Conservation (phyloP, 2,113 vertebrate genomes). For the Entosphenus tridentatus region DNA sequence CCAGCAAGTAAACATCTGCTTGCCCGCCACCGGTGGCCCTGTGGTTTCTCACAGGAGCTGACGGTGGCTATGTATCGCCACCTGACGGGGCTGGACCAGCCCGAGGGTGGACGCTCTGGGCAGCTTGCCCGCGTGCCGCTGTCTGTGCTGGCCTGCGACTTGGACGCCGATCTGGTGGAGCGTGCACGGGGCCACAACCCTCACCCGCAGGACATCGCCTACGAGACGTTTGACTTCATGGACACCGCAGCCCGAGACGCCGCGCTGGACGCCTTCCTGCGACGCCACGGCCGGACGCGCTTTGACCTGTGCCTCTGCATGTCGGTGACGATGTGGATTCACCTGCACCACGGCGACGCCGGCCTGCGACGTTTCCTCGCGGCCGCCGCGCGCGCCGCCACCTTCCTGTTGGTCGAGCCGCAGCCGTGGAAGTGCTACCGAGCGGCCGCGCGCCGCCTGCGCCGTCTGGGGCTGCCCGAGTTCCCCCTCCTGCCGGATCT, state of each 20-base stretch:
- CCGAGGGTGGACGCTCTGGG: constrained; percentile 1
- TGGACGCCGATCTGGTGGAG: constrained; percentile 40
- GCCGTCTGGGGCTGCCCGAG: constrained; percentile 42
- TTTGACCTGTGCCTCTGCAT: constrained; percentile 60
- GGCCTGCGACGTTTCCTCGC: constrained; percentile 42
- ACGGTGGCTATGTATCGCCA: constrained; percentile 55
- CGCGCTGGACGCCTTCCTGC: constrained; percentile 27
- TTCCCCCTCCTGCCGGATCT: constrained; percentile 60
- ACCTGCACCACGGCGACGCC: constrained; percentile 53
- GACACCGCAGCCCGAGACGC: constrained; percentile 16
- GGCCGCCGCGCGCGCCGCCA: constrained; percentile 30
- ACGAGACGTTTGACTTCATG: constrained; percentile 48
- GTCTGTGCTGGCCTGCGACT: constrained; percentile 52
- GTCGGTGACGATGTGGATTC: constrained; percentile 90
- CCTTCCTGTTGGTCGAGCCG: constrained; percentile 47
- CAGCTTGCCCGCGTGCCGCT: constrained; percentile 14
- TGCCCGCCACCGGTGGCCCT: not conserved
- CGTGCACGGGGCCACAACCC: constrained; percentile 40
- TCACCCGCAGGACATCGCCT: constrained; percentile 35
- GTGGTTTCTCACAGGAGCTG: constrained; percentile 35
- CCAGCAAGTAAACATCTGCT: not conserved
- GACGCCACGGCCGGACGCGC: constrained; percentile 20
- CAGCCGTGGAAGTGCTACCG: constrained; percentile 86
- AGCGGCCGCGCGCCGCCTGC: constrained; percentile 50
- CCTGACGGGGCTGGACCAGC: constrained; percentile 20